phyloP scores from a whole-genome alignment of 2,797 vertebrate species.

The Podargus strigoides region DNA sequence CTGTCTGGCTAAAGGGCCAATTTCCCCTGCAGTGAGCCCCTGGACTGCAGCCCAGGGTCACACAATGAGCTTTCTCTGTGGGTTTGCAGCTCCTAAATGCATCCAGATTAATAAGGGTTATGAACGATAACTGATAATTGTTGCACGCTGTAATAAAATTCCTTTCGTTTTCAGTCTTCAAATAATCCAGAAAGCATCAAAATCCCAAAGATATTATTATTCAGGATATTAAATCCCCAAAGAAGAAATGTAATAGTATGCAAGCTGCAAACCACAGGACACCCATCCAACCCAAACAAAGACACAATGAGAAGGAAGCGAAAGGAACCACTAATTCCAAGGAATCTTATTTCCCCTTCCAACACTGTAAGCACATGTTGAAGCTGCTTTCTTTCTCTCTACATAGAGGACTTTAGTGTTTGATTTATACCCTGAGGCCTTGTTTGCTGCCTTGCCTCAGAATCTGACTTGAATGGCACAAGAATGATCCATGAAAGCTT shows the following conservation, averaged over 20 bases:
- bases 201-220: not conserved
- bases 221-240: not conserved
- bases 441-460: not conserved
- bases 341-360: not conserved
- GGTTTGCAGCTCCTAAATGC: not conserved
- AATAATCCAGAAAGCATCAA: not conserved
- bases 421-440: not conserved
- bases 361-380: not conserved
- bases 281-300: not conserved
- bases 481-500: not conserved
- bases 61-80: fast-evolving
- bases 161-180: not conserved
- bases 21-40: not conserved
- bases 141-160: not conserved
- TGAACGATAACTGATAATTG: not conserved
- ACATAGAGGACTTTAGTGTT: not conserved
- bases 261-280: not conserved
- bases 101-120: not conserved
- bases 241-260: not conserved
- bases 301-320: not conserved
- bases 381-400: not conserved
- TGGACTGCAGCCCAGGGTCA: not conserved
- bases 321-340: not conserved
- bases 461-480: not conserved
- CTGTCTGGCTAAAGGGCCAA: not conserved